Evolutionary conservation across 2,797 vertebrate genomes (phyloP).

Genomic region (Sardinella longiceps): DNA sequence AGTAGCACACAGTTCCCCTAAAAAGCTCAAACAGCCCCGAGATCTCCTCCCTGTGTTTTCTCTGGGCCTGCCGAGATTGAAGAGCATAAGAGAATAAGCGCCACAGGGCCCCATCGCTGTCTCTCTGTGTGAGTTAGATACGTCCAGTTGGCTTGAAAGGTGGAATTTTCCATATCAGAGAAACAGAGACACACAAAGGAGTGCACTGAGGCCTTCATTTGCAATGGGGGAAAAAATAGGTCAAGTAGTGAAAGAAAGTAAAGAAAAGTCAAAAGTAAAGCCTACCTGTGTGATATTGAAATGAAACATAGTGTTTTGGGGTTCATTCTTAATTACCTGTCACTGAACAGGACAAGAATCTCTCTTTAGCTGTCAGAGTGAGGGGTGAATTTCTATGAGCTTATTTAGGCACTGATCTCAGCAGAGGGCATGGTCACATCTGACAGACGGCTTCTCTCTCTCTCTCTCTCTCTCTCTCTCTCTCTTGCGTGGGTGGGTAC

Average conservation of each 20-base stretch:
- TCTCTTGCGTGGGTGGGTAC: too few species aligned
- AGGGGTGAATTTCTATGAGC: neutral
- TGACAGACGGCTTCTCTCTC: neutral
- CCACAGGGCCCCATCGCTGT: neutral
- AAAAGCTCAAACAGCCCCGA: neutral
- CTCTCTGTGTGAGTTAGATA: neutral
- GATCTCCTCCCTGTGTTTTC: neutral
- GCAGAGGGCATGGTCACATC: neutral
- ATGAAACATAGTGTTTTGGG: neutral
- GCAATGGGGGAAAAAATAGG: neutral
- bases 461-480: neutral
- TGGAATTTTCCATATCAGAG: neutral
- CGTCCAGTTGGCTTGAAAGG: neutral
- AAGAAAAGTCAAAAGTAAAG: constrained; percentile 11
- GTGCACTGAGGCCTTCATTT: neutral
- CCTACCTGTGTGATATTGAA: neutral
- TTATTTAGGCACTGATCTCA: neutral
- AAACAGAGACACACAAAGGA: neutral
- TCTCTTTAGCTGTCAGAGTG: neutral
- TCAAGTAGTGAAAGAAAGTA: neutral
- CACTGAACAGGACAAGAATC: neutral
- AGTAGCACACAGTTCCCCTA: neutral
- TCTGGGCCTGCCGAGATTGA: neutral
- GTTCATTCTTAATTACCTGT: neutral
- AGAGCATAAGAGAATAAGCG: neutral